A percentile compares a stretch with the other conserved stretches of the same genome.
phyloP scores from a whole-genome alignment of 2,113 vertebrate species.

The Myrmophylax atrothorax region DNA sequence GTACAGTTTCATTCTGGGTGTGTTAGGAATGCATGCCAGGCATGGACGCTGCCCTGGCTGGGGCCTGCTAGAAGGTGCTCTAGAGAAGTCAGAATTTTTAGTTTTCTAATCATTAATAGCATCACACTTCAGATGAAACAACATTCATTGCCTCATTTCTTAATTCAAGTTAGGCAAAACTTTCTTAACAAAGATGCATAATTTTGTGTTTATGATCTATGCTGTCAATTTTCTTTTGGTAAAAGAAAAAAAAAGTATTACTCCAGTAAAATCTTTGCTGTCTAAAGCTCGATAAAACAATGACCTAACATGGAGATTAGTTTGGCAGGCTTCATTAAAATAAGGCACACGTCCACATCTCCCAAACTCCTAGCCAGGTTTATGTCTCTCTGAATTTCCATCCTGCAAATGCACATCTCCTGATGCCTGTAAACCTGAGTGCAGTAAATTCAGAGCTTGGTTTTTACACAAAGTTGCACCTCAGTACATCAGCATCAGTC shows the following conservation, averaged over 20 bases:
- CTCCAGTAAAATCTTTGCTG: neutral
- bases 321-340: neutral
- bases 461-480: neutral
- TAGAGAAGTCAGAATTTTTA: neutral
- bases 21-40: neutral
- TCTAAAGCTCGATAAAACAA: neutral
- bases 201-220: neutral
- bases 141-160: neutral
- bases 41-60: rapidly evolving
- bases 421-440: neutral
- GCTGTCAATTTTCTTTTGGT: neutral
- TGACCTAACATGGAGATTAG: neutral
- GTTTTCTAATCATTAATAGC: neutral
- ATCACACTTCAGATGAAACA: neutral
- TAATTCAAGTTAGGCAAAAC: neutral
- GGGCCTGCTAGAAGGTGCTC: neutral
- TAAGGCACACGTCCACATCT: neutral
- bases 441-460: neutral
- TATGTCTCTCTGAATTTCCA: neutral
- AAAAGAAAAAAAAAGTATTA: neutral
- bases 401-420: neutral
- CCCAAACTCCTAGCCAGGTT: neutral
- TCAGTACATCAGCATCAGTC: neutral
- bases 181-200: neutral
- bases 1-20: neutral